These are phyloP conservation scores for Anabacerthia variegaticeps DNA, from an alignment of 2,797 vertebrate genomes.

Conservation along the genomic window DNA sequence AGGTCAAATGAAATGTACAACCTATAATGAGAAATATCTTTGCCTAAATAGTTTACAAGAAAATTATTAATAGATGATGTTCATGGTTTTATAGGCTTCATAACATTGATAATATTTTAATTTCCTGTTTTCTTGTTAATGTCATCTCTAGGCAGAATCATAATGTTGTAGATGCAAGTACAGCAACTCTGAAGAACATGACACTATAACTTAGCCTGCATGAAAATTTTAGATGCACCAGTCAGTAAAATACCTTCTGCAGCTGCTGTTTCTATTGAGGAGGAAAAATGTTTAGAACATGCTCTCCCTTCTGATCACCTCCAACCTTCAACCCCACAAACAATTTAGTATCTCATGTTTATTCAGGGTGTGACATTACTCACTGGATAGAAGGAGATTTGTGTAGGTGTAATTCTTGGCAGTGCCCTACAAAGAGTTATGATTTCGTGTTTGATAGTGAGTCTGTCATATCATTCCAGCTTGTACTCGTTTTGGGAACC, in stretches of 20 bases:
- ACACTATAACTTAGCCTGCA: not conserved
- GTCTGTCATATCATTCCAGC: not conserved
- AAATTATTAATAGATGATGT: not conserved
- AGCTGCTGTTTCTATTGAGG: not conserved
- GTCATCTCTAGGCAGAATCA: not conserved
- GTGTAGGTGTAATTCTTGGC: not conserved
- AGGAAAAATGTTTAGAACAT: not conserved
- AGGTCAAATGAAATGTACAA: not conserved
- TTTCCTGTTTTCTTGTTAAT: not conserved
- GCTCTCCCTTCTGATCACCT: not conserved
- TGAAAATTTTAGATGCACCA: not conserved
- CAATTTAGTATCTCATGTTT: not conserved
- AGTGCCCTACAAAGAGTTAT: not conserved
- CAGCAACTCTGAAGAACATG: not conserved
- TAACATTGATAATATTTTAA: not conserved
- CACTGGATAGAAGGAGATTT: rapidly evolving
- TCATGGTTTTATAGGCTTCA: not conserved
- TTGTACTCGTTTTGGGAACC: not conserved
- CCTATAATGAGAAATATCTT: not conserved
- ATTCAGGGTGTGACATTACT: not conserved
- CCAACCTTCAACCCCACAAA: not conserved
- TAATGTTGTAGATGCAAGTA: not conserved
- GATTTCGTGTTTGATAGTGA: not conserved
- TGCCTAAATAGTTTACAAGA: not conserved
- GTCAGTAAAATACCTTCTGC: not conserved